Conservation (phyloP, 2,888 invertebrate species). For the Conops quadrifasciatus region DNA sequence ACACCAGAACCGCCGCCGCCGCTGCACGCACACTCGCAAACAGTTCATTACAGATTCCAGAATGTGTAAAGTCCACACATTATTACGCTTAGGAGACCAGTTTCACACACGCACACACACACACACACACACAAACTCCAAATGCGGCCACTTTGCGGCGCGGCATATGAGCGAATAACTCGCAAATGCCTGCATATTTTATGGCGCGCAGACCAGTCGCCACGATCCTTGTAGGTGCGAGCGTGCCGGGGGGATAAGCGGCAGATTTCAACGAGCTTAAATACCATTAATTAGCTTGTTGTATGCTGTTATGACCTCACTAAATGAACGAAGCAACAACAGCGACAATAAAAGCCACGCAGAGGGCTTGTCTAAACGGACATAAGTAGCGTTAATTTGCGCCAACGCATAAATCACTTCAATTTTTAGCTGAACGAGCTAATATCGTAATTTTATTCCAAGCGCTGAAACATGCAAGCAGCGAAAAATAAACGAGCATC, state of each 20-base stretch:
- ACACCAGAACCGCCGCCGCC: too few relatives aligned
- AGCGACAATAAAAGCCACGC: not conserved
- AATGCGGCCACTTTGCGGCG: not conserved
- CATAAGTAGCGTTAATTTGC: conserved; percentile 2
- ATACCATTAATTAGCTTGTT: conserved; percentile 25
- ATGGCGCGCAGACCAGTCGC: conserved; percentile 24
- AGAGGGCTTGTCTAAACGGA: conserved; percentile 7
- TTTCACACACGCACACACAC: not conserved
- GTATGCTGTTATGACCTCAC: not conserved
- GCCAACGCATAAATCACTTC: conserved; percentile 19
- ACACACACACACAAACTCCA: not conserved
- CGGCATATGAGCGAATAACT: not conserved
- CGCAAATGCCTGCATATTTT: conserved; percentile 27
- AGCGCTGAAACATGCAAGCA: not conserved
- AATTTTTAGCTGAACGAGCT: not conserved
- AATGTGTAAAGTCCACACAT: not conserved
- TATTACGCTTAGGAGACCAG: not conserved
- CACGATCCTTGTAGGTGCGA: conserved; percentile 12
- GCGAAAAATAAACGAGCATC: not conserved
- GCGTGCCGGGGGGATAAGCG: not conserved
- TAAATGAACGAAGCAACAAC: not conserved
- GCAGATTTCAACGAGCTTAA: conserved; percentile 9
- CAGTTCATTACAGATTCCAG: too few relatives aligned
- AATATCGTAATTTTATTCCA: not conserved
- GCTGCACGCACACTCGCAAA: too few relatives aligned